Evolutionary conservation across 1,140 invertebrate species (phyloP).

Genomic region (Carposina sasakii): DNA sequence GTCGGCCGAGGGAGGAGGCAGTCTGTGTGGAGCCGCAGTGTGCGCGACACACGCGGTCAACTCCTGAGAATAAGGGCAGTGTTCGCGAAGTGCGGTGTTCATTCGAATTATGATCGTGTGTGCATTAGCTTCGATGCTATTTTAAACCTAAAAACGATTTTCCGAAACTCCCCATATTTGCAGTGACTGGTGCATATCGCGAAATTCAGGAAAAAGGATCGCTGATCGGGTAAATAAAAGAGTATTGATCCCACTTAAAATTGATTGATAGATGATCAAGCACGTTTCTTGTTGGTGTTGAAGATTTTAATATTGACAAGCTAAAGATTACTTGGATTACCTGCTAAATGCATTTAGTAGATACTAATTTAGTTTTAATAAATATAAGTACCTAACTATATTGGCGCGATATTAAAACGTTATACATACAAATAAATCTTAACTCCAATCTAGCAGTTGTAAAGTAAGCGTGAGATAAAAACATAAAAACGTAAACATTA

Average conservation of each 20-base stretch:
- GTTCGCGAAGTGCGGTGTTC: not conserved
- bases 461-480: conserved; percentile 38
- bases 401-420: no score
- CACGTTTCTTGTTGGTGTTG: no score
- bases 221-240: conserved; percentile 39
- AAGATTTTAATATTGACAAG: no score
- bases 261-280: conserved; percentile 54
- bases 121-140: conserved; percentile 2
- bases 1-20: no score
- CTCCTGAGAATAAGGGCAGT: conserved; percentile 1
- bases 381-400: no score
- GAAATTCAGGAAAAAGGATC: no score
- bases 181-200: not conserved
- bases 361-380: no score
- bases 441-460: no score
- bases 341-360: no score
- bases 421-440: no score
- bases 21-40: conserved; percentile 23
- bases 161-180: not conserved
- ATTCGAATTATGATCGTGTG: conserved; percentile 10
- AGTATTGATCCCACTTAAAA: conserved; percentile 61
- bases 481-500: conserved; percentile 51
- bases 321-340: no score
- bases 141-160: no score
- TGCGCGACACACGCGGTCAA: conserved; percentile 4